These are phyloP conservation scores for Perca fluviatilis DNA, from an alignment of 2,113 vertebrate genomes.

Conservation along the genomic window DNA sequence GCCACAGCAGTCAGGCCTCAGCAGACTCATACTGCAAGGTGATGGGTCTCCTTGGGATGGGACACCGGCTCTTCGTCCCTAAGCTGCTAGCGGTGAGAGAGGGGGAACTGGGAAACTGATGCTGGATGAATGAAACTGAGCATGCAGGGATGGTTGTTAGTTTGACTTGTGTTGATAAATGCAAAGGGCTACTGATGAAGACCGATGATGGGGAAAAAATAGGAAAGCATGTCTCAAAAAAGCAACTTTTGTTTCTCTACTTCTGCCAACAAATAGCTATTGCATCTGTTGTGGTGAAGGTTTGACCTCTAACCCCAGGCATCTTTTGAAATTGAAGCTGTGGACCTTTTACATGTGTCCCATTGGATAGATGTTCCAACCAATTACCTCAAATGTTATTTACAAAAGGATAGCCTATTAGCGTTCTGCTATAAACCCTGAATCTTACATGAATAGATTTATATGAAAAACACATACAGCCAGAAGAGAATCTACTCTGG, in stretches of 20 bases:
- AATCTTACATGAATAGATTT: neutral
- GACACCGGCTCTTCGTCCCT: conserved; percentile 98
- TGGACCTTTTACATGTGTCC: neutral
- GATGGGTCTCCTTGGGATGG: conserved; percentile 97
- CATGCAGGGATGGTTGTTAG: conserved; percentile 1
- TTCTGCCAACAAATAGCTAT: neutral
- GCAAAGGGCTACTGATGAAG: neutral
- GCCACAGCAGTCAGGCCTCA: conserved; percentile 86
- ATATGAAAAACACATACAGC: neutral
- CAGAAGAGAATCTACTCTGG: neutral
- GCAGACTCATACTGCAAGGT: conserved; percentile 94
- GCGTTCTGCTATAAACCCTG: neutral
- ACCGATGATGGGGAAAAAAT: neutral
- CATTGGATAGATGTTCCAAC: neutral
- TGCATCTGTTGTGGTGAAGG: neutral
- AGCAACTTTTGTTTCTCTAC: neutral
- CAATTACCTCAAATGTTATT: neutral
- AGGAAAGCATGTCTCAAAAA: neutral
- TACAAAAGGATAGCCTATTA: neutral
- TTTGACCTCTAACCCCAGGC: neutral
- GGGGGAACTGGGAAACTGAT: neutral
- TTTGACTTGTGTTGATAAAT: conserved; percentile 16
- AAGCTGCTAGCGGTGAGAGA: conserved; percentile 97
- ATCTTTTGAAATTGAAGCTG: neutral
- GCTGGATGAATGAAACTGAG: neutral